These are phyloP conservation scores for Aricia artaxerxes DNA, from an alignment of 2,888 invertebrate species.

Conservation along the genomic window DNA sequence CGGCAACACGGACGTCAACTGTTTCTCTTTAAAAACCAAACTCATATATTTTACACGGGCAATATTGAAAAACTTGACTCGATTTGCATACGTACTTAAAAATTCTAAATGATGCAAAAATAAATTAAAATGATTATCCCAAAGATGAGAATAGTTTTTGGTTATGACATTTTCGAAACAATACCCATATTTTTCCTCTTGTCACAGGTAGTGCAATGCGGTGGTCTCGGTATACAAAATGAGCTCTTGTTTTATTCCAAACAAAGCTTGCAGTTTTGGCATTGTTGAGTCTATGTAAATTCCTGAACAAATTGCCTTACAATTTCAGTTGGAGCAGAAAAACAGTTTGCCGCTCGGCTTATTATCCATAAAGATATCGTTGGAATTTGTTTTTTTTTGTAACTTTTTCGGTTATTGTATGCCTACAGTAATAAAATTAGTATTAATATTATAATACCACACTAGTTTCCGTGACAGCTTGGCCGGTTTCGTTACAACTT, in stretches of 20 bases:
- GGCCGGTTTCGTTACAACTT: too few relatives aligned
- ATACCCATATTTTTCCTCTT: slow-evolving; percentile 1
- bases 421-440: too few relatives aligned
- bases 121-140: too few relatives aligned
- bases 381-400: neutral
- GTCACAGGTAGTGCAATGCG: slow-evolving; percentile 26
- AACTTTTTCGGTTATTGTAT: neutral
- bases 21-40: too few relatives aligned
- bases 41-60: too few relatives aligned
- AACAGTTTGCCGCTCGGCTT: neutral
- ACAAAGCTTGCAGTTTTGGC: slow-evolving; percentile 33
- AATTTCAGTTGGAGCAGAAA: slow-evolving; percentile 31
- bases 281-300: slow-evolving; percentile 38
- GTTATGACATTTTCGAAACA: neutral
- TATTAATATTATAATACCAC: too few relatives aligned
- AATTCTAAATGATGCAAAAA: too few relatives aligned
- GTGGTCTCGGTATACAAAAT: slow-evolving; percentile 36
- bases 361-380: slow-evolving; percentile 19
- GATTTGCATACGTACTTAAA: too few relatives aligned
- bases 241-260: slow-evolving; percentile 36
- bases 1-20: too few relatives aligned
- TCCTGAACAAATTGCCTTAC: slow-evolving; percentile 36
- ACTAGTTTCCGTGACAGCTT: neutral
- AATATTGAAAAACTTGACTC: too few relatives aligned
- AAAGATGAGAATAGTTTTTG: neutral